These are phyloP conservation scores for Plecturocebus donacophilus DNA, from an alignment of 2,113 vertebrate species.

Conservation along the genomic window DNA sequence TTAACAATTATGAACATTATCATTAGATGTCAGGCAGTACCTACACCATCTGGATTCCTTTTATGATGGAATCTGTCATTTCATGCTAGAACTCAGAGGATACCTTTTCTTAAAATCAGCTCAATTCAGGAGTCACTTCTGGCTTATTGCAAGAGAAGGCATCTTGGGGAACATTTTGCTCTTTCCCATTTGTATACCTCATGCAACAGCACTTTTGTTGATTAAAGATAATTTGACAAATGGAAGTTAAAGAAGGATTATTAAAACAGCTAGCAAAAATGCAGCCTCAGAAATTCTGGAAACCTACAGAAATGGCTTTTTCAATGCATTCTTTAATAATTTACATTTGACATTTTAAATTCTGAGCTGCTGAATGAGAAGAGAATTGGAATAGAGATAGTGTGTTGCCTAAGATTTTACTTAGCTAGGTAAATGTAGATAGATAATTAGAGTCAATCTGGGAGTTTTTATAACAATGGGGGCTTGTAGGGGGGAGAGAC, in stretches of 20 bases:
- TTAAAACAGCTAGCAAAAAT: slow-evolving; percentile 50
- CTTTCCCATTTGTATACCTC: neutral
- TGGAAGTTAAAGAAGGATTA: slow-evolving; percentile 46
- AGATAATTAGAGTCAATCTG: neutral
- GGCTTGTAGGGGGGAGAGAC: neutral
- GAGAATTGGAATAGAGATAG: neutral
- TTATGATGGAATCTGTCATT: slow-evolving; percentile 7
- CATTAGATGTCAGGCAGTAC: slow-evolving; percentile 21
- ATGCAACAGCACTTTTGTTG: neutral
- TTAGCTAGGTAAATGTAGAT: neutral
- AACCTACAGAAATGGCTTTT: slow-evolving; percentile 27
- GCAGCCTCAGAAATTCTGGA: slow-evolving; percentile 14
- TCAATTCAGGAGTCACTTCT: neutral
- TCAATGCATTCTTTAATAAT: slow-evolving; percentile 54
- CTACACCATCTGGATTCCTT: neutral
- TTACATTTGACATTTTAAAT: slow-evolving; percentile 57
- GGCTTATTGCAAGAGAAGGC: neutral
- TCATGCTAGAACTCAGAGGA: neutral
- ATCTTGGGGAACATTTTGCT: slow-evolving; percentile 29
- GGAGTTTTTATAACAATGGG: neutral
- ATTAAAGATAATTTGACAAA: slow-evolving; percentile 65
- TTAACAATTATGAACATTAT: slow-evolving; percentile 42
- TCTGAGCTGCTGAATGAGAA: slow-evolving; percentile 27
- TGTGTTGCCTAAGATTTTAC: neutral
- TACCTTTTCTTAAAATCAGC: slow-evolving; percentile 11